phyloP scores from a whole-genome alignment of 2,888 invertebrate genomes.

The Notodonta dromedarius region DNA sequence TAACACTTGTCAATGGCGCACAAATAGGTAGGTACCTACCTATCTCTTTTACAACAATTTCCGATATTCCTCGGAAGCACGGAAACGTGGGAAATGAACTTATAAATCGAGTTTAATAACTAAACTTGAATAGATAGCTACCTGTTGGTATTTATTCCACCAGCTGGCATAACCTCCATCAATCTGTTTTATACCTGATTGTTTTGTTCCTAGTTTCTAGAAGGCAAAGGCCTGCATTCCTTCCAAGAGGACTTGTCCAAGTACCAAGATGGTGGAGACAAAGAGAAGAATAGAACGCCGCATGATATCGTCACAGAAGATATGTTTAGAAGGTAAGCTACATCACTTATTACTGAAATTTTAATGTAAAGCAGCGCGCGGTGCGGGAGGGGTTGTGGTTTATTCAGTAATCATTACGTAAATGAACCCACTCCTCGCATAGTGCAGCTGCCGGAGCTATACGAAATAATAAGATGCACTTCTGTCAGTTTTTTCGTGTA shows the following conservation, averaged over 20 bases:
- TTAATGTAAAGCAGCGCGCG: too few relatives aligned
- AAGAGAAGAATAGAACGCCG: constrained; percentile 71
- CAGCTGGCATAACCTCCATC: too few relatives aligned
- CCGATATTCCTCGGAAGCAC: not conserved
- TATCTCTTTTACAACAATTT: not conserved
- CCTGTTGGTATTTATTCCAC: too few relatives aligned
- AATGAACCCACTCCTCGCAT: too few relatives aligned
- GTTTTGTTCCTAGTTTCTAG: constrained; percentile 50
- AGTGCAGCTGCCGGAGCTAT: too few relatives aligned
- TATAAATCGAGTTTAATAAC: not conserved
- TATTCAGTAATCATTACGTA: too few relatives aligned
- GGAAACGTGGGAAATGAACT: not conserved
- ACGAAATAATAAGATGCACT: too few relatives aligned
- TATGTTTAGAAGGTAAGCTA: constrained; percentile 85
- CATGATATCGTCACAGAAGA: constrained; percentile 90
- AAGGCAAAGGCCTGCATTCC: constrained; percentile 60
- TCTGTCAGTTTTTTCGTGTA: too few relatives aligned
- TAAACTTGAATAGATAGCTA: not conserved
- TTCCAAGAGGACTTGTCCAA: constrained; percentile 68
- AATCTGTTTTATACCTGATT: constrained; percentile 17
- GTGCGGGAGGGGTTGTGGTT: too few relatives aligned
- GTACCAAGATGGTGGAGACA: constrained; percentile 65
- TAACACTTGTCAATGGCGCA: not conserved
- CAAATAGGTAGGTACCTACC: too few relatives aligned
- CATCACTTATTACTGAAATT: not conserved